Conservation (phyloP, 35 echinoderm and acorn worm species). For the Nesometra sesokonis region DNA sequence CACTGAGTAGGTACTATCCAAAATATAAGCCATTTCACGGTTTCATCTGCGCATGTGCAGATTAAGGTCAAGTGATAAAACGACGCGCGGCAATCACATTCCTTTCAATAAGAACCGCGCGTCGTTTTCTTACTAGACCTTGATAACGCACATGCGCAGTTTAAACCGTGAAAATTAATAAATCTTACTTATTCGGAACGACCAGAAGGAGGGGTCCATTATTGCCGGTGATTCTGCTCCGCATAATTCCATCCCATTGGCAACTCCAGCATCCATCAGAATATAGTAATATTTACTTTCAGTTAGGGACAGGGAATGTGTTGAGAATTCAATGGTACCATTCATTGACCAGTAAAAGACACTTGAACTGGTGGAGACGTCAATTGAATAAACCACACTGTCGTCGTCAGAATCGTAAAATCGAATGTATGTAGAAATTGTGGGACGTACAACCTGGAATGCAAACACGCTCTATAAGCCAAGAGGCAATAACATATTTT, state of each 20-base stretch:
- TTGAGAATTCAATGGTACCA: neutral
- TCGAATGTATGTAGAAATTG: neutral
- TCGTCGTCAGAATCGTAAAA: neutral
- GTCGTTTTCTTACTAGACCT: too few species aligned
- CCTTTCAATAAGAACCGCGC: too few species aligned
- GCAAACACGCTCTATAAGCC: too few species aligned
- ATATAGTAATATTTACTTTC: neutral
- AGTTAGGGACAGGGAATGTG: neutral
- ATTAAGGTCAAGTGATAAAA: too few species aligned
- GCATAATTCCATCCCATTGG: neutral
- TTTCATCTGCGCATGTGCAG: too few species aligned
- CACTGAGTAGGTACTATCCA: too few species aligned
- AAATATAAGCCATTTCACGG: too few species aligned
- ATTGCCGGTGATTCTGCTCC: neutral
- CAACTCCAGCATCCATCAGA: neutral
- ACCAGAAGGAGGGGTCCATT: neutral
- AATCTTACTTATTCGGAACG: neutral
- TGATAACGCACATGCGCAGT: too few species aligned
- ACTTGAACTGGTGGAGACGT: neutral
- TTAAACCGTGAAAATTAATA: too few species aligned
- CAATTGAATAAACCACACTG: neutral
- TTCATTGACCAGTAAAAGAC: neutral
- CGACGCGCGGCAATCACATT: too few species aligned
- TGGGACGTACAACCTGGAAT: neutral
- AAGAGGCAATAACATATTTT: too few species aligned